phyloP scores from a whole-genome alignment of 2,113 vertebrate species.

The Galbula dea region DNA sequence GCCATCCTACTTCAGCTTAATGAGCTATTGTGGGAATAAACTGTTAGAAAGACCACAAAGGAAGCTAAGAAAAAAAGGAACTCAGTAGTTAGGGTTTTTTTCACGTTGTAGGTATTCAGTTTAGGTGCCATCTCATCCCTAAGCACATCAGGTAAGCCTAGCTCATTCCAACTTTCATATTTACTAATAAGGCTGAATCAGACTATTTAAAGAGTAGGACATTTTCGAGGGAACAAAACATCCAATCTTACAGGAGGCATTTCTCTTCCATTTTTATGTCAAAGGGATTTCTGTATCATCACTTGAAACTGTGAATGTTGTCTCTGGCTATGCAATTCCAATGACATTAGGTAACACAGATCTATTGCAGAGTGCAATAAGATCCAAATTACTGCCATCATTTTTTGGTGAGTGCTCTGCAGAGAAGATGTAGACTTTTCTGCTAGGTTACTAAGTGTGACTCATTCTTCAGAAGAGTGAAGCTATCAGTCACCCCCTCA shows the following conservation, averaged over 20 bases:
- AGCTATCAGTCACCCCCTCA: neutral
- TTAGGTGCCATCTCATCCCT: neutral
- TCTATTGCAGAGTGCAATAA: neutral
- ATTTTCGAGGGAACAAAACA: neutral
- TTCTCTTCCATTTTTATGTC: neutral
- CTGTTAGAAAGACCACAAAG: neutral
- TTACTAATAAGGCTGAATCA: neutral
- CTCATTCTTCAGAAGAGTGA: neutral
- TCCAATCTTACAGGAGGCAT: neutral
- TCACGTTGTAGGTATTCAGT: neutral
- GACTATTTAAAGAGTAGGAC: neutral
- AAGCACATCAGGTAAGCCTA: neutral
- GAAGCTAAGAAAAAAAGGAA: neutral
- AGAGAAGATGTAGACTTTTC: neutral
- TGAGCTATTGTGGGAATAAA: neutral
- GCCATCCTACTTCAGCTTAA: neutral
- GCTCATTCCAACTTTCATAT: neutral
- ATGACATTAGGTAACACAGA: neutral
- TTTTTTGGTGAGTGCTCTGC: neutral
- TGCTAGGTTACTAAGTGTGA: neutral
- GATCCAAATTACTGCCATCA: neutral
- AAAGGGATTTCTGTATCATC: neutral
- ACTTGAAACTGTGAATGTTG: neutral
- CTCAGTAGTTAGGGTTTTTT: neutral
- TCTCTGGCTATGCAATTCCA: neutral